phyloP scores from a whole-genome alignment of 1,140 invertebrate genomes.

The Onthophagus taurus region DNA sequence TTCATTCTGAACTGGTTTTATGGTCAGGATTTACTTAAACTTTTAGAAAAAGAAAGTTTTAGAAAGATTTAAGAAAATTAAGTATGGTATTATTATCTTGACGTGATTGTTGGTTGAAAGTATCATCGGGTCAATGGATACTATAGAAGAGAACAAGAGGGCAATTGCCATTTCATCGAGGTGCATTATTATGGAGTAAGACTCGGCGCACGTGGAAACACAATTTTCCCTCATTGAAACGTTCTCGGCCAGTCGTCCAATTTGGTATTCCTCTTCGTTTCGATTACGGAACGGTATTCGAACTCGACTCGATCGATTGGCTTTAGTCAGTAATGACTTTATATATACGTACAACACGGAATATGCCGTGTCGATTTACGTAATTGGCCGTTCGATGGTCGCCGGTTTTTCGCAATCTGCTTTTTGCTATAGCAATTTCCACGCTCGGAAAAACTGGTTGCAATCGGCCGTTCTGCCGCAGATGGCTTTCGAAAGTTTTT shows the following conservation, averaged over 20 bases:
- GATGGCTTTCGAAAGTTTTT: no score
- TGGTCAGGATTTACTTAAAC: no score
- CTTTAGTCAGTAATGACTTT: conserved; percentile 19
- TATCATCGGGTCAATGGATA: no score
- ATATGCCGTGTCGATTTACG: conserved; percentile 22
- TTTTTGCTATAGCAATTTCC: not conserved
- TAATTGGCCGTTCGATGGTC: conserved; percentile 19
- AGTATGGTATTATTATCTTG: no score
- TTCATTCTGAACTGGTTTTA: no score
- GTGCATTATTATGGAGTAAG: not conserved
- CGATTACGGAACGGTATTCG: not conserved
- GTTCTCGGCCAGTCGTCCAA: not conserved
- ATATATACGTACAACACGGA: conserved; percentile 22
- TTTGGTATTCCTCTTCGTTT: not conserved
- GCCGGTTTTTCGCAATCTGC: not conserved
- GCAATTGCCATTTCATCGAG: conserved; percentile 3
- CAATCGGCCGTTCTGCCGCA: no score
- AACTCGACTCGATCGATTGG: not conserved
- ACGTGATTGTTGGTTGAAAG: no score
- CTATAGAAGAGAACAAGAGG: no score
- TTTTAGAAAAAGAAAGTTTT: no score
- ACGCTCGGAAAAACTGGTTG: not conserved
- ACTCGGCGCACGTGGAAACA: not conserved
- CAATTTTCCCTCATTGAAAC: not conserved
- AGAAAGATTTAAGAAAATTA: no score